phyloP scores from a whole-genome alignment of 2,797 vertebrate genomes.

The Pipistrellus nathusii region DNA sequence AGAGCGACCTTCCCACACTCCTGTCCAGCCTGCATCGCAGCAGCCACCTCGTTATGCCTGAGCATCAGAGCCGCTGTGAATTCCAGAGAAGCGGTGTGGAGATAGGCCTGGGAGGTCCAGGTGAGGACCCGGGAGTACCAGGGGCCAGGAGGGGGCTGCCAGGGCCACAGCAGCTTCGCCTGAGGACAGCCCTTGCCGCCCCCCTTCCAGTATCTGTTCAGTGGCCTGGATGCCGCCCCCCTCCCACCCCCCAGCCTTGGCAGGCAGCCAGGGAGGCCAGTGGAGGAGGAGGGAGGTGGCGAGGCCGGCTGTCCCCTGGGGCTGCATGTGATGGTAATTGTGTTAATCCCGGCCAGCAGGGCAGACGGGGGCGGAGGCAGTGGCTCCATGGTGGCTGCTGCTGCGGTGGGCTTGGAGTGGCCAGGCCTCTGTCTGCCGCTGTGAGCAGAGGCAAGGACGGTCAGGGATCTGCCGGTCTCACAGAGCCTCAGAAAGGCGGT shows the following conservation, averaged over 20 bases:
- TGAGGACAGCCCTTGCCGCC: neutral
- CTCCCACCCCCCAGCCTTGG: conserved; percentile 38
- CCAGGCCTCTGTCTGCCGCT: neutral
- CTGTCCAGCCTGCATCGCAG: conserved; percentile 97
- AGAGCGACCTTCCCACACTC: conserved; percentile 96
- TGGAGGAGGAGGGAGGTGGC: conserved; percentile 13
- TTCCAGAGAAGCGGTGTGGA: conserved; percentile 90
- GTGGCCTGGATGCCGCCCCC: neutral
- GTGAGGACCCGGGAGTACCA: conserved; percentile 86
- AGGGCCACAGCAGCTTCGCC: neutral
- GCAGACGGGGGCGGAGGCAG: conserved; percentile 55
- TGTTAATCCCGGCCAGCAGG: conserved; percentile 73
- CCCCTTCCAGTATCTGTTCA: neutral
- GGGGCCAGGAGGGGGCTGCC: neutral
- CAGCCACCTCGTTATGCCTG: conserved; percentile 97
- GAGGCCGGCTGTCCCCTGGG: conserved; percentile 72
- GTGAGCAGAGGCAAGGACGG: neutral
- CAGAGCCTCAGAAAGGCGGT: neutral
- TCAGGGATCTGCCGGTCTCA: neutral
- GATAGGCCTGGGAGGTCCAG: conserved; percentile 92
- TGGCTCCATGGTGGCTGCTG: conserved; percentile 59
- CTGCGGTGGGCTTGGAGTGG: neutral
- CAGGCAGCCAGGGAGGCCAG: conserved; percentile 71
- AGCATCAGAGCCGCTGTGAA: conserved; percentile 94
- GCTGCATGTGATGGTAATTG: conserved; percentile 77